Evolutionary conservation across 2,113 vertebrate species (phyloP), one percentile per base, ranked within the genome.

Genomic region (Aspiorhynchus laticeps): DNA sequence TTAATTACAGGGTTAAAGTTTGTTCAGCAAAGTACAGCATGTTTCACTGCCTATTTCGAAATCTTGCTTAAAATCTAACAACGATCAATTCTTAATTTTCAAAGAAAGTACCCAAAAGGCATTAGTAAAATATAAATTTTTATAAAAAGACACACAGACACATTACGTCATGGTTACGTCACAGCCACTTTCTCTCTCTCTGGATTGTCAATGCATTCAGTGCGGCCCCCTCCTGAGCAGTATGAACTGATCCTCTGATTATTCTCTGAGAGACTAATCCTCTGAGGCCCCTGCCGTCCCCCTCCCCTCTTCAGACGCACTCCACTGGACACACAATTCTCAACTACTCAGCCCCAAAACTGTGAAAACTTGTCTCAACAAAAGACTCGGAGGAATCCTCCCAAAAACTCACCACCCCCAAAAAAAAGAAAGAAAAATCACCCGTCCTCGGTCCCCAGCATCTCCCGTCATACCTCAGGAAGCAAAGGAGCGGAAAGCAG

Each of bases 191-290:
- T 73, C 19, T 73, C 69, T 38, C 65, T 59, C 33, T 74, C 69
- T 83, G 86, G 91, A 77, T 80, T 75, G 77, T 82, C 36, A 91
- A 92, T 91, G 93, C 90, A 91, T 91, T 91, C 84, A 93, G 92
- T 93, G 91, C 92, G 90, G 92, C 93, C 92, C 92, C 93, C 93
- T 93, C 90, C 90, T 87, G 92, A 92, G 93, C 90, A 90, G 91
- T 92, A 92, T 92, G 92, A 94, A 94, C 92, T 94, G 93, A 95
- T 95, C 93, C 94, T 87, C 88, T 89, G 94, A 95, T 95, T 95
- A 95, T 94, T 94, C 91, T 84, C 93, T 91, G 93, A 91, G 87
- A 90, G 93, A 82, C 89, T 96, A 95, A 96, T 95, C 95, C 93
- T 92, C 88, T 89, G 90, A 91, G 91, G 77, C 90, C 88, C 88